Evolutionary conservation across 2,797 vertebrate genomes (phyloP), one percentile per base, ranked within the genome.

Genomic region (Pseudomugil gertrudae): DNA sequence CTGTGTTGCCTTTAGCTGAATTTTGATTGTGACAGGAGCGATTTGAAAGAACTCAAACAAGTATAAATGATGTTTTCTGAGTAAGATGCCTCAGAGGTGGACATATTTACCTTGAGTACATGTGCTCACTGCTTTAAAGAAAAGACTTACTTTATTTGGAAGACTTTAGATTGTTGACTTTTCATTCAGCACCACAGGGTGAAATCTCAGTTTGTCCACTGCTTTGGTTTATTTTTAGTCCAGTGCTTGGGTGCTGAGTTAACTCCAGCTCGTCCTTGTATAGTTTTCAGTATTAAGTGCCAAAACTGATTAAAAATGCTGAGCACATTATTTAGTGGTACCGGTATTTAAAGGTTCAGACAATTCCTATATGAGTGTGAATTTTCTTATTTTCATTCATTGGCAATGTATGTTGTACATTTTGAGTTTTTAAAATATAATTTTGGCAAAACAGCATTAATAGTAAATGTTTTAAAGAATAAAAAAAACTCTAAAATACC

Each of bases 11-110:
- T 24, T 63, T 36, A 29, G 26, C 21, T 32, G 9, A 47, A 58
- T 69, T 69, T 10, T 63, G 30, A 65, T 63, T 53, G 3, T 63
- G 27, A 65, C 55, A 62, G 36, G 38, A 38, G n/a, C 33, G 45
- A 11, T 65, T 69, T 38, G 15, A 65, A 52, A 30, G 1, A 71
- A 63, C 21, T 9, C 30, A 29, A 56, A 13, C 26, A 52, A 19
- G 17, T 19, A 6, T 62, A 55, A 56, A 67, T 15, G 17, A 50
- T 1, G 23, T 65, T 60, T 63, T 53, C 7, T 26, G 57, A 48
- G 67, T 59, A n/a, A 66, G 11, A 59, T 50, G 26, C 48, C 27
- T 71, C n/a, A 48, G 40, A 33, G 6, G 19, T 53, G 17, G 11
- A 27, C 47, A 23, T 27, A 24, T 54, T 51, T 57, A 36, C 51